A percentile compares a stretch with the other conserved stretches of the same genome.
These are phyloP conservation scores for Dione vanillae DNA, from an alignment of 2,888 invertebrate genomes.

Conservation along the genomic window DNA sequence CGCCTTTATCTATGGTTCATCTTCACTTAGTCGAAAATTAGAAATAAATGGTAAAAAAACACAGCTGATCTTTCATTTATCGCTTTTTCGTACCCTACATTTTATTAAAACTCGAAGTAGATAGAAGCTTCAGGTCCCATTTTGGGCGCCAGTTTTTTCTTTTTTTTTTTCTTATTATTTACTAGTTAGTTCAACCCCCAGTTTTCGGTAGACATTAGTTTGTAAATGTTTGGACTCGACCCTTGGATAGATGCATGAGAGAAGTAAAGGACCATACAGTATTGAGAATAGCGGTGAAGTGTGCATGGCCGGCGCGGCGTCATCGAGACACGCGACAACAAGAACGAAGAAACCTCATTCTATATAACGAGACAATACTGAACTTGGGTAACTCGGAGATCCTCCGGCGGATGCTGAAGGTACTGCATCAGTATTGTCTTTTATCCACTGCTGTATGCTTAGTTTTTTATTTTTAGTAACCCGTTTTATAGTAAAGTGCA, in stretches of 20 bases:
- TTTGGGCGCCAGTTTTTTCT: constrained; percentile 64
- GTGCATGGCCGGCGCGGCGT: constrained; percentile 65
- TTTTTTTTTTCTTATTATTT: constrained; percentile 46
- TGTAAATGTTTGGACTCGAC: constrained; percentile 50
- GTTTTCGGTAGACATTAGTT: constrained; percentile 52
- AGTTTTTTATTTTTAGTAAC: constrained; percentile 65
- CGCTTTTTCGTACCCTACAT: constrained; percentile 74
- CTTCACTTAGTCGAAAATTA: constrained; percentile 80
- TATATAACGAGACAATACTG: constrained; percentile 29
- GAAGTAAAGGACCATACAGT: constrained; percentile 53
- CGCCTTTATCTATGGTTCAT: constrained; percentile 78
- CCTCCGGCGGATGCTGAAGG: constrained; percentile 20
- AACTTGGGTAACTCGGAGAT: constrained; percentile 47
- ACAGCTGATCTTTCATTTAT: constrained; percentile 82
- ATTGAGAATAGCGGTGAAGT: constrained; percentile 59
- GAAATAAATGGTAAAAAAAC: constrained; percentile 80
- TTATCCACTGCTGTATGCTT: constrained; percentile 57
- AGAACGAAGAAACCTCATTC: constrained; percentile 52
- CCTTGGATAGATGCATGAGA: constrained; percentile 74
- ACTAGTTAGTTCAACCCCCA: constrained; percentile 52
- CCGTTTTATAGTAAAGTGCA: constrained; percentile 77
- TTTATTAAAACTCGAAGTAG: constrained; percentile 61
- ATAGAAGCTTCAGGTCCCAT: constrained; percentile 68
- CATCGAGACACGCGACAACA: constrained; percentile 37
- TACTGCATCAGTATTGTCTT: constrained; percentile 65